Base-by-base conservation (phyloP, 2,888 invertebrate genomes). In the Nemapogon koenigi region DNA sequence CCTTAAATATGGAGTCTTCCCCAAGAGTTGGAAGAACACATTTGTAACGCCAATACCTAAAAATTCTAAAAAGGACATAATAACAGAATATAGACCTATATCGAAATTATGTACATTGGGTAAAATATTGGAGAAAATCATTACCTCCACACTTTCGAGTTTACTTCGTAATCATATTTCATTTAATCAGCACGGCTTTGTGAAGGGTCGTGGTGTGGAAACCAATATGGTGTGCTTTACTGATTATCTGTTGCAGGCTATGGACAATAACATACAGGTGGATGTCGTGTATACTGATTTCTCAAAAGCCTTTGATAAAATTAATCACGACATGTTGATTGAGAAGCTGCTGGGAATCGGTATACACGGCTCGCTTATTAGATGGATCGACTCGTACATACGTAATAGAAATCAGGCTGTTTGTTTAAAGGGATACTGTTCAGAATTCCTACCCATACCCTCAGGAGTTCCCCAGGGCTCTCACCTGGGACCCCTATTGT, bases 281-380 rank as follows among this genome's bases (percentile, higher is more conserved):
- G 46, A 47, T 22, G 40, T 32, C 7, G 35, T 44, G 18, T 44
- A 46, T 32, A 43, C 43, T 3, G 43, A 44, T n/a, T 45, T 33
- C 16, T 41, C 41, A 7, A 47, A 45, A 35, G 43, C 44, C 1
- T 47, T 47, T 39, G 45, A 44, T 25, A 45, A 44, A 39, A 27
- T 44, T 17, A 35, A 39, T 30, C 43, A 43, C 13, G 4, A 7
- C 17, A 11, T 16, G 14, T 17, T 36, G 2, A 19, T 26, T 3
- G 8, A 16, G 10, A 47, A 46, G 17, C 27, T 47, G 4, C 4
- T 29, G 4, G 18, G 7, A 4, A 19, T 47, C 1, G 44, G 42
- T 13, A 38, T 47, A n/a, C 41, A 39, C 11, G 44, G 47, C 2
- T 35, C 41, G 18, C 26, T 47, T 2, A 25, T 45, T 3, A 19